A percentile compares a stretch with the other conserved stretches of the same genome.
phyloP scores from a whole-genome alignment of 2,888 invertebrate genomes.

The Ichneumoninae sp. region DNA sequence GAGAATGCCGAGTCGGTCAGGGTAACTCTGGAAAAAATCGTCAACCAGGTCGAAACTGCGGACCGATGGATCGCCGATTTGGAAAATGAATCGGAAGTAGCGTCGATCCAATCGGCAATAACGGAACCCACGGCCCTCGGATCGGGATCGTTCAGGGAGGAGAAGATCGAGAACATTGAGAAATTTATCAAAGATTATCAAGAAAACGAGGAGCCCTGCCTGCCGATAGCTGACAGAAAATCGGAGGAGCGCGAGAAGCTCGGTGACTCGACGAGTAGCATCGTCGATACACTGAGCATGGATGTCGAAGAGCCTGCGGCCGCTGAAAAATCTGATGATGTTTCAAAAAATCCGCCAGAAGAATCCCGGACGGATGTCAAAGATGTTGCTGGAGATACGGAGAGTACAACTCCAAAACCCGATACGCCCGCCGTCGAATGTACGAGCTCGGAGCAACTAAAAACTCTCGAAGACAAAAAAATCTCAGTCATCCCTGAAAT shows the following conservation, averaged over 20 bases:
- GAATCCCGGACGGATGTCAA: not conserved
- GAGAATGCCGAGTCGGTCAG: not conserved
- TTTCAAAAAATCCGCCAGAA: not conserved
- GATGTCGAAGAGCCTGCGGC: slow-evolving; percentile 24
- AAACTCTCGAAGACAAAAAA: not conserved
- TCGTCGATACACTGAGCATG: slow-evolving; percentile 51
- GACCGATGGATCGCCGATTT: slow-evolving; percentile 46
- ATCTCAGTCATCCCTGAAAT: not conserved
- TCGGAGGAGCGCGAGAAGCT: slow-evolving; percentile 25
- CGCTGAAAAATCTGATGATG: not conserved
- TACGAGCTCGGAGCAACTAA: not conserved
- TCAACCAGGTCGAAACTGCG: not conserved
- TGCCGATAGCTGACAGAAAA: slow-evolving; percentile 12
- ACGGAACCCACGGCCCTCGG: slow-evolving; percentile 11
- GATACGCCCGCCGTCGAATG: not conserved
- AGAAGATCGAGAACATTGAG: slow-evolving; percentile 72
- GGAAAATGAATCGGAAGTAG: slow-evolving; percentile 43
- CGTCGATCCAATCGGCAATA: slow-evolving; percentile 19
- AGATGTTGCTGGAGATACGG: not conserved
- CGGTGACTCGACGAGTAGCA: slow-evolving; percentile 49
- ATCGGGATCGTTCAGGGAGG: slow-evolving; percentile 65
- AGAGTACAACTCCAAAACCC: not conserved
- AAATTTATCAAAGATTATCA: slow-evolving; percentile 69
- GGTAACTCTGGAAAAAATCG: not conserved
- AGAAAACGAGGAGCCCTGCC: slow-evolving; percentile 33